Base-by-base conservation (phyloP, 2,888 invertebrate species). In the Nomada fabriciana region DNA sequence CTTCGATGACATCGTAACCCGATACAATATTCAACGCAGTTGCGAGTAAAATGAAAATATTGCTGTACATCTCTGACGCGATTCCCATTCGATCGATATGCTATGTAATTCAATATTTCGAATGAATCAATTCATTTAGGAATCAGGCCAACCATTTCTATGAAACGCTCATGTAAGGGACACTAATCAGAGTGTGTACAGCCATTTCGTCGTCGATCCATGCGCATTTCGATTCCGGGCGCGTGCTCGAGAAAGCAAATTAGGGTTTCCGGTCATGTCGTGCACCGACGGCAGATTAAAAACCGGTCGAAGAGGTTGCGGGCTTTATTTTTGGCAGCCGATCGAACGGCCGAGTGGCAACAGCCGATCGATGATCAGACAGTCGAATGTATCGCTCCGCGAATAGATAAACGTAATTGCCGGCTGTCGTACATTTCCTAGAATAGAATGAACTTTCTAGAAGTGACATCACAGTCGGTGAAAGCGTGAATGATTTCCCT, bases 261-360 rank as follows among this genome's bases (percentile, higher is more conserved):
- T 42, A 64, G 59, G 64, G 53, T 76, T 64, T 60, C 52, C 64
- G 52, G 53, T 77, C 52, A 13, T 76, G 63, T 70, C 74, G 69
- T 50, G 61, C 68, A 59, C 78, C 76, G 75, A 72, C 36, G 74
- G 64, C 75, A 47, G 80, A 83, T 83, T 88, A 80, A 86, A 86
- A 83, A 69, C 73, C 83, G 73, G 57, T 78, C 80, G 68, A n/a
- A 64, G 76, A 47, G 73, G 67, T 68, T 68, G 76, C 74, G 71
- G 77, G 76, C 78, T 88, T 86, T 86, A 86, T 86, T 86, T 88
- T 88, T 81, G 88, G 86, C 78, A 20, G n/a, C 52, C 83, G 78
- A 86, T 86, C 88, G 86, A 86, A 83, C 71, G 43, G 71, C 70
- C 61, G 67, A 88, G 73, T 76, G 77, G 88, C 72, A 86, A 86